phyloP scores from a whole-genome alignment of 2,888 invertebrate species.

The Athripsodes cinereus region DNA sequence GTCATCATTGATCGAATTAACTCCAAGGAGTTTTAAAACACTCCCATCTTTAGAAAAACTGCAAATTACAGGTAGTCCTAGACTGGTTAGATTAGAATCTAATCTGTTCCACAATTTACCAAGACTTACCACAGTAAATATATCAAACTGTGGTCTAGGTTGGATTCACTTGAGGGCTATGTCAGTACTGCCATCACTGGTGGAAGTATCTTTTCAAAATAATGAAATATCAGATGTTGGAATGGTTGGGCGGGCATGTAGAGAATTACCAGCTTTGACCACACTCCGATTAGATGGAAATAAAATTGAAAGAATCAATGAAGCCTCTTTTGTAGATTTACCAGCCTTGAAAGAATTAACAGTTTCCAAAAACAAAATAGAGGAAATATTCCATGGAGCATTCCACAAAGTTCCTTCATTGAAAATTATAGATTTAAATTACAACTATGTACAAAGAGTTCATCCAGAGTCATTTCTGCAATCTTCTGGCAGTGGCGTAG shows the following conservation, averaged over 20 bases:
- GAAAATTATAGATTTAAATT: slow-evolving; percentile 67
- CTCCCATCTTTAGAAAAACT: slow-evolving; percentile 68
- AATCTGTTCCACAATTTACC: slow-evolving; percentile 65
- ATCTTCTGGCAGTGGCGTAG: slow-evolving; percentile 65
- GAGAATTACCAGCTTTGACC: slow-evolving; percentile 68
- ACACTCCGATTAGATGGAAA: slow-evolving; percentile 67
- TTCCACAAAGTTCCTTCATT: slow-evolving; percentile 73
- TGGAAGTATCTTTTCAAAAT: slow-evolving; percentile 61
- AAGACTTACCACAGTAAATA: slow-evolving; percentile 63
- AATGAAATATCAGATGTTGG: slow-evolving; percentile 73
- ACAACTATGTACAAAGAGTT: slow-evolving; percentile 68
- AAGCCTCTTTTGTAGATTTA: slow-evolving; percentile 75
- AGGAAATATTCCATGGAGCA: slow-evolving; percentile 71
- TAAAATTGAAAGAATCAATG: slow-evolving; percentile 61
- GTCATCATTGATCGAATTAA: slow-evolving; percentile 57
- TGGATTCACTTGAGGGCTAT: slow-evolving; percentile 75
- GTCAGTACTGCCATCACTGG: slow-evolving; percentile 62
- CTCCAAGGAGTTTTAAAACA: slow-evolving; percentile 63
- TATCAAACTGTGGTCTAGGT: slow-evolving; percentile 68
- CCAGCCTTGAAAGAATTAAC: slow-evolving; percentile 62
- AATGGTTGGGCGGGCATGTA: slow-evolving; percentile 72
- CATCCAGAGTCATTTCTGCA: slow-evolving; percentile 79
- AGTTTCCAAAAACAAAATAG: slow-evolving; percentile 66
- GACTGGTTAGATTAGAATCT: slow-evolving; percentile 63
- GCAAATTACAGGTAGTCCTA: slow-evolving; percentile 64